phyloP scores from a whole-genome alignment of 2,797 vertebrate species.

The Labroides dimidiatus region DNA sequence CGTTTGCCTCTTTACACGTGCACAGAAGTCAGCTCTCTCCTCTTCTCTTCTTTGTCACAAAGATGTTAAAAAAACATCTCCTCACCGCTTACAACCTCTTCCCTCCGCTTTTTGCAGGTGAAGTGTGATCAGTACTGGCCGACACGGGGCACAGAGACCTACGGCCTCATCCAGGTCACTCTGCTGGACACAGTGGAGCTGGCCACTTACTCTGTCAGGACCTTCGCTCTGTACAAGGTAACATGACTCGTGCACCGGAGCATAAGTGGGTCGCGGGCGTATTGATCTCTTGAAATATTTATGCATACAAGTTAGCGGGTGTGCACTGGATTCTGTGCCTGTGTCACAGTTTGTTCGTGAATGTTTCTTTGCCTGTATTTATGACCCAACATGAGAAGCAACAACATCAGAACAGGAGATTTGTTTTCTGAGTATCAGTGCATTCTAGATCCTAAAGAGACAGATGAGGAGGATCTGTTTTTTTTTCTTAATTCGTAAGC shows the following conservation, averaged over 20 bases:
- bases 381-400: slow-evolving; percentile 1
- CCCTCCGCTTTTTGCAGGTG: slow-evolving; percentile 82
- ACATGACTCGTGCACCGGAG: slow-evolving; percentile 23
- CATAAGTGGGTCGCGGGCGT: slow-evolving; percentile 17
- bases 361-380: slow-evolving; percentile 6
- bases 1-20: slow-evolving; percentile 24
- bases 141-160: slow-evolving; percentile 95
- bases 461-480: background rate
- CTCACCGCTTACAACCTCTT: slow-evolving; percentile 35
- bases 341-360: slow-evolving; percentile 8
- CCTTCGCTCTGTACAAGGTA: slow-evolving; percentile 98
- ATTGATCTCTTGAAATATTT: slow-evolving; percentile 55
- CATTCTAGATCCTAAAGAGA: background rate
- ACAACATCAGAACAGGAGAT: background rate
- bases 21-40: slow-evolving; percentile 28
- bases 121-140: slow-evolving; percentile 99
- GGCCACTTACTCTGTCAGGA: slow-evolving; percentile 96
- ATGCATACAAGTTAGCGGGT: slow-evolving; percentile 20
- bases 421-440: background rate
- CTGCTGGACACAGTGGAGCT: slow-evolving; percentile 96
- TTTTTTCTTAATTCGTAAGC: background rate
- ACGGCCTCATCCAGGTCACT: slow-evolving; percentile 95
- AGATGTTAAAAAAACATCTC: slow-evolving; percentile 12
- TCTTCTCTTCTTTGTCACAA: slow-evolving; percentile 27
- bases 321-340: background rate